Evolutionary conservation across 2,888 invertebrate genomes (phyloP).

Genomic region (Deilephila elpenor): DNA sequence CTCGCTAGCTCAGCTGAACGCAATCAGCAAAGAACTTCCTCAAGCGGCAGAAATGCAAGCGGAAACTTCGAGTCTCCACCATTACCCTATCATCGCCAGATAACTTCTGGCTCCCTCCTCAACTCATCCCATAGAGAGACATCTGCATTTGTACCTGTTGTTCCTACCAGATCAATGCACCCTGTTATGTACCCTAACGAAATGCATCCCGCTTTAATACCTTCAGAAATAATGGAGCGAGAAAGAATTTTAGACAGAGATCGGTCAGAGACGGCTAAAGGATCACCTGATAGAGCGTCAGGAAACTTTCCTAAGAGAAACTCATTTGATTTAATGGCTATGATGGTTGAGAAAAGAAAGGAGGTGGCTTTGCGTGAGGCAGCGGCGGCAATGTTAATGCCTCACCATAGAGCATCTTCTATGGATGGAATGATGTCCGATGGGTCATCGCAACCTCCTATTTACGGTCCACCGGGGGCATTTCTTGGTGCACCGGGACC

Average conservation of each 20-base stretch:
- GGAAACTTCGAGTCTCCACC: slow-evolving; percentile 87
- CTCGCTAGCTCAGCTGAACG: slow-evolving; percentile 82
- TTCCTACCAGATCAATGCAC: slow-evolving; percentile 91
- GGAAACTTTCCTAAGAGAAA: slow-evolving; percentile 76
- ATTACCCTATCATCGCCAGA: slow-evolving; percentile 87
- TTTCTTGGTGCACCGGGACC: slow-evolving; percentile 88
- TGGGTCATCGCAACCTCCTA: slow-evolving; percentile 86
- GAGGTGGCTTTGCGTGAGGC: slow-evolving; percentile 91
- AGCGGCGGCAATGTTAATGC: slow-evolving; percentile 88
- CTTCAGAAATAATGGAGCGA: slow-evolving; percentile 84
- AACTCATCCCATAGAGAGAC: slow-evolving; percentile 88
- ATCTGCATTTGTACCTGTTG: slow-evolving; percentile 94
- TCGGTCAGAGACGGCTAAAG: slow-evolving; percentile 76
- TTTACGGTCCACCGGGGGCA: slow-evolving; percentile 87
- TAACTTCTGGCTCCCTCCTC: slow-evolving; percentile 79
- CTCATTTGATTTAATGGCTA: slow-evolving; percentile 93
- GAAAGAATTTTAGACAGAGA: slow-evolving; percentile 82
- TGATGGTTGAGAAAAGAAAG: slow-evolving; percentile 95
- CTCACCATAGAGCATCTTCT: slow-evolving; percentile 81
- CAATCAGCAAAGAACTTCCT: slow-evolving; percentile 76
- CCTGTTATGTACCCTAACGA: slow-evolving; percentile 89
- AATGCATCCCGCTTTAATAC: slow-evolving; percentile 87
- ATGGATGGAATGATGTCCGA: slow-evolving; percentile 84
- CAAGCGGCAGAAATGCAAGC: slow-evolving; percentile 79
- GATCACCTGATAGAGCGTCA: slow-evolving; percentile 77